Evolutionary conservation across 2,888 invertebrate species (phyloP).

Genomic region (Incurvaria masculella): DNA sequence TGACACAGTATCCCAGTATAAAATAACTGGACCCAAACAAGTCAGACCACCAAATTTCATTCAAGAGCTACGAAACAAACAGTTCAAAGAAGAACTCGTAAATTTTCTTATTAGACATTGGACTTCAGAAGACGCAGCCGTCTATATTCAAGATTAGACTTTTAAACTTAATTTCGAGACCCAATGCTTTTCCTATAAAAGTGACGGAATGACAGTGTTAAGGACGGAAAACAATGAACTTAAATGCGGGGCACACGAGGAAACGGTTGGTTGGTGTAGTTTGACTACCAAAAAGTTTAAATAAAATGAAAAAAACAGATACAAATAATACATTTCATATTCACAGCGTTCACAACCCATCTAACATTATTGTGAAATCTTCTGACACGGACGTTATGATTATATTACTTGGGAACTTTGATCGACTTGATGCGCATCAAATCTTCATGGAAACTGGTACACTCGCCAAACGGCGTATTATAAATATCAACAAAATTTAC

Average conservation of each 20-base stretch:
- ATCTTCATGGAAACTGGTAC: too few species aligned
- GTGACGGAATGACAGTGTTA: neutral
- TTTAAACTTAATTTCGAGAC: neutral
- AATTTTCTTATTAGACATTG: conserved; percentile 19
- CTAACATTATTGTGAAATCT: neutral
- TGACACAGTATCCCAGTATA: too few species aligned
- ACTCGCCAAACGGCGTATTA: too few species aligned
- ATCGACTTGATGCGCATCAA: too few species aligned
- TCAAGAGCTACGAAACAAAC: conserved; percentile 17
- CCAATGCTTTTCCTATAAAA: neutral
- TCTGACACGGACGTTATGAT: neutral
- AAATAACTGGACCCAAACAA: conserved; percentile 9
- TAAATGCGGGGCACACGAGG: neutral
- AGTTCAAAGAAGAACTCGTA: conserved; percentile 19
- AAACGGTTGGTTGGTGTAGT: too few species aligned
- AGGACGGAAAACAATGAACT: neutral
- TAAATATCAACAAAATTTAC: too few species aligned
- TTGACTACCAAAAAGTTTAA: too few species aligned
- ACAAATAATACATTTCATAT: neutral
- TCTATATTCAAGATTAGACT: neutral
- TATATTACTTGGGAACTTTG: neutral
- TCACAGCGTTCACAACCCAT: neutral
- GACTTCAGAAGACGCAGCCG: conserved; percentile 11
- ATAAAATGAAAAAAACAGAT: too few species aligned
- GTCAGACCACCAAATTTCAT: conserved; percentile 12